Conservation (phyloP, 1,140 invertebrate species). For the Ceratosolen fusciceps region DNA sequence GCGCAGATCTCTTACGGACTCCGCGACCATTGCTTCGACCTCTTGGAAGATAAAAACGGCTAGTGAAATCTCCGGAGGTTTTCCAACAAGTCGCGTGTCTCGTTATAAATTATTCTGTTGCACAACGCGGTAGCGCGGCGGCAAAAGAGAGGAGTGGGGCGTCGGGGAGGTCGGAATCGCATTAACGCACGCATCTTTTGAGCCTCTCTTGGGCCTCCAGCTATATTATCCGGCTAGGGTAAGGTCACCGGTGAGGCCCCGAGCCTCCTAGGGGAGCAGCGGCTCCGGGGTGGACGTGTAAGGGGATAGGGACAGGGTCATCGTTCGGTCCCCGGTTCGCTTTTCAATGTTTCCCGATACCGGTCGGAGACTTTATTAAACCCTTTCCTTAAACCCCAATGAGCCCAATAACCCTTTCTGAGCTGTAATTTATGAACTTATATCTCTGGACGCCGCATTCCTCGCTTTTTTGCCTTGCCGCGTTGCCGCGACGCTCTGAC, state of each 20-base stretch:
- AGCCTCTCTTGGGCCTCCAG: neutral
- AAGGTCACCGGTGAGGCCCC: no score
- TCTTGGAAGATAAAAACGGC: neutral
- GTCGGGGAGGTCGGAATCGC: neutral
- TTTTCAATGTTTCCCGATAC: no score
- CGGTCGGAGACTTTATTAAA: no score
- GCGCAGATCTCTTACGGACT: neutral
- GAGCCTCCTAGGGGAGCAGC: no score
- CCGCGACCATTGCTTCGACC: neutral
- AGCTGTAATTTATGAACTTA: neutral
- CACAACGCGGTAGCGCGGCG: neutral
- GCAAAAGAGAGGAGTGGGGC: neutral
- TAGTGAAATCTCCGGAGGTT: neutral
- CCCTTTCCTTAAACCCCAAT: no score
- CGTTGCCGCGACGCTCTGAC: neutral
- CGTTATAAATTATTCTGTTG: no score
- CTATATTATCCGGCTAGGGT: constrained; percentile 10
- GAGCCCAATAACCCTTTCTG: no score
- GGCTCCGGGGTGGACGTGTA: no score
- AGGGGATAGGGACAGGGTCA: no score
- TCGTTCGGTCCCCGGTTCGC: no score
- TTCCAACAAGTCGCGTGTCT: neutral
- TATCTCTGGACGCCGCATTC: neutral
- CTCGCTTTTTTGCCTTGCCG: neutral
- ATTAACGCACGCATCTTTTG: no score